phyloP scores from a whole-genome alignment of 2,888 invertebrate genomes.

The Eilema sororculum region DNA sequence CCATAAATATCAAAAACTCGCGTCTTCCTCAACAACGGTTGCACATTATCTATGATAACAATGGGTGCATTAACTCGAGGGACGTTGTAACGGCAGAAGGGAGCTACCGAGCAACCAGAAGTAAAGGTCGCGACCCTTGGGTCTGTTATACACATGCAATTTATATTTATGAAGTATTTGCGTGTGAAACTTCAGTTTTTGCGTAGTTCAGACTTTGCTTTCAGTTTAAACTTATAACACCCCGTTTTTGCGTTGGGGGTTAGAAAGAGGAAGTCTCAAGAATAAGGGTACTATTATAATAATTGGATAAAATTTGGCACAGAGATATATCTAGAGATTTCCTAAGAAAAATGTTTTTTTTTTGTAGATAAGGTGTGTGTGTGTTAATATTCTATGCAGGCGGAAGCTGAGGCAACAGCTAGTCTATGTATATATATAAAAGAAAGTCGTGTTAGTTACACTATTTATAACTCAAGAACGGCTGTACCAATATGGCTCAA shows the following conservation, averaged over 20 bases:
- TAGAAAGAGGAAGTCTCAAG: neutral
- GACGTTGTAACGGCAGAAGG: conserved; percentile 11
- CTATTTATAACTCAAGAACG: no score
- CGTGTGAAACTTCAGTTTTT: conserved; percentile 14
- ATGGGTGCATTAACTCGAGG: conserved; percentile 13
- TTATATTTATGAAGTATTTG: conserved; percentile 26
- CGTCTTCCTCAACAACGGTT: neutral
- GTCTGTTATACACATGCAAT: conserved; percentile 12
- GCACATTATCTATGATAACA: conserved; percentile 3
- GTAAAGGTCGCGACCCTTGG: conserved; percentile 19
- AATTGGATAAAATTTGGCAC: no score
- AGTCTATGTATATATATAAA: no score
- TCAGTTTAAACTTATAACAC: no score
- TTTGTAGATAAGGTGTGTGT: neutral
- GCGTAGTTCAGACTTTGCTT: no score
- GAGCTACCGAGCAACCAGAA: neutral
- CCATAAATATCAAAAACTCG: neutral
- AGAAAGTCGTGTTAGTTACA: no score
- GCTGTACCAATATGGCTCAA: no score
- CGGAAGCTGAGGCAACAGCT: no score
- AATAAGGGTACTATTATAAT: no score
- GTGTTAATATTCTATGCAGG: neutral
- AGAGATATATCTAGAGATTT: no score
- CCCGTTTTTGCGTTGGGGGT: no score
- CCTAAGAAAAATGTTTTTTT: no score